Evolutionary conservation across 1,140 invertebrate species (phyloP).

Genomic region (Plodia interpunctella): DNA sequence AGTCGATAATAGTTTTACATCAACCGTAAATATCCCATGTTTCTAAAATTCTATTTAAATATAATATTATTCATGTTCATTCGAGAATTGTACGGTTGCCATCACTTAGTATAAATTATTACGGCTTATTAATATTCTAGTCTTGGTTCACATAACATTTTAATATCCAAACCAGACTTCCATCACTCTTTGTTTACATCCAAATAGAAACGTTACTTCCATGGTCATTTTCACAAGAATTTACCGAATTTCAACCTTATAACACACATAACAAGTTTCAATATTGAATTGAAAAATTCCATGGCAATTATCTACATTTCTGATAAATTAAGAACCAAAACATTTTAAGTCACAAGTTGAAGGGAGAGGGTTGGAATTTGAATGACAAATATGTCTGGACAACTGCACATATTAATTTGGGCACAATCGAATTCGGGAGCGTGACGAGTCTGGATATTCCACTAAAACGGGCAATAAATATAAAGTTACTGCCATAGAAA

Average conservation of each 20-base stretch:
- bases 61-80: neutral
- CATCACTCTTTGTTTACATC: neutral
- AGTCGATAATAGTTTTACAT: too few relatives aligned
- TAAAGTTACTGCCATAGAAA: constrained; percentile 71
- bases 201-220: constrained; percentile 15
- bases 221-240: neutral
- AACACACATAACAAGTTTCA: neutral
- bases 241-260: neutral
- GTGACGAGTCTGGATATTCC: constrained; percentile 69
- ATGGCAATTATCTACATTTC: too few relatives aligned
- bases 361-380: neutral
- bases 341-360: neutral
- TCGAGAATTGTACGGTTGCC: neutral
- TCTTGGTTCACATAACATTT: constrained; percentile 6
- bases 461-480: constrained; percentile 71
- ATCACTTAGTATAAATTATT: neutral
- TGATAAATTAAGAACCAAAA: neutral
- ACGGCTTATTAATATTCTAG: neutral
- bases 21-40: too few relatives aligned
- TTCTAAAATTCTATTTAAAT: neutral
- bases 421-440: constrained; percentile 44
- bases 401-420: constrained; percentile 19
- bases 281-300: neutral
- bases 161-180: neutral
- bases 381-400: neutral